These are phyloP conservation scores for Tachuris rubrigastra DNA, from an alignment of 2,113 vertebrate species.

Conservation along the genomic window DNA sequence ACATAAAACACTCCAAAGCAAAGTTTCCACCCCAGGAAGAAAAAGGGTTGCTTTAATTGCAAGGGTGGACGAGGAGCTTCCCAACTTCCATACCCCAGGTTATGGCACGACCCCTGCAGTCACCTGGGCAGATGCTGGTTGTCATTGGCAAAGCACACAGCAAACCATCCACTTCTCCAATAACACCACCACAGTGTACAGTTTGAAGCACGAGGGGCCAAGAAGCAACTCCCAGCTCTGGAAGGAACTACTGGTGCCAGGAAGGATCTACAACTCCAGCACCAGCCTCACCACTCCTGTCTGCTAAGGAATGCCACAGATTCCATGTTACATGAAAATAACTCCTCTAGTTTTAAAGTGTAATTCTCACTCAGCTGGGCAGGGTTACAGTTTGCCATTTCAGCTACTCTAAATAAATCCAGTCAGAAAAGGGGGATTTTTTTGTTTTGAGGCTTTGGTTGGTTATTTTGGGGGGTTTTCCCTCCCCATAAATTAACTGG, in stretches of 20 bases:
- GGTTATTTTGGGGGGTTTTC: neutral
- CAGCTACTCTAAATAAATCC: neutral
- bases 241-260: neutral
- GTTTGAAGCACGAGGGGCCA: neutral
- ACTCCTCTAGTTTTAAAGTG: neutral
- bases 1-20: neutral
- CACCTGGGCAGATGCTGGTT: neutral
- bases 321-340: neutral
- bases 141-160: neutral
- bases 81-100: neutral
- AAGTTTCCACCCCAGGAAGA: neutral
- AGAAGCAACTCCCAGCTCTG: neutral
- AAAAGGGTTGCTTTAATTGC: neutral
- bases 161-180: neutral
- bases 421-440: fast-evolving
- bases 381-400: neutral
- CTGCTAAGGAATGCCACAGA: fast-evolving
- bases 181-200: fast-evolving
- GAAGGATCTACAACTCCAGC: neutral
- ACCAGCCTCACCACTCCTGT: no score
- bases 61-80: neutral
- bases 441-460: no score
- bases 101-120: neutral
- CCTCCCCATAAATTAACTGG: neutral
- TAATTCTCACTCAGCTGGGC: neutral